Conservation (phyloP, 2,888 invertebrate genomes). For the Platypus cylindrus region DNA sequence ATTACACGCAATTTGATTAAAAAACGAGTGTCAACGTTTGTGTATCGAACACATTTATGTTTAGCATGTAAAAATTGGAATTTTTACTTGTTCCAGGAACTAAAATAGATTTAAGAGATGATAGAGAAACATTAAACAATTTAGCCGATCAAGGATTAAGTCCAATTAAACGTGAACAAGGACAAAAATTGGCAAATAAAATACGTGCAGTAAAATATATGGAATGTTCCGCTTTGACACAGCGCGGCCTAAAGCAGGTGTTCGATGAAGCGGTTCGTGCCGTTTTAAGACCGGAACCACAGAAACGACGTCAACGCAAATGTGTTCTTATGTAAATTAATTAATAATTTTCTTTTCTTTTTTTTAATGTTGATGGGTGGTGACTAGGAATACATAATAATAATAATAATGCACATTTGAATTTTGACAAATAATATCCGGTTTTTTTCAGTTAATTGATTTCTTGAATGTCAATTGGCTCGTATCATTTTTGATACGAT, state of each 20-base stretch:
- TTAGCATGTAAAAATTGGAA: too few relatives aligned
- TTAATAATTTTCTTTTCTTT: neutral
- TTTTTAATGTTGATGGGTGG: too few relatives aligned
- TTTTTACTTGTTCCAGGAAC: too few relatives aligned
- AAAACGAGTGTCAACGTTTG: too few relatives aligned
- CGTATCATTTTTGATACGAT: too few relatives aligned
- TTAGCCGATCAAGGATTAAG: constrained; percentile 89
- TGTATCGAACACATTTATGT: too few relatives aligned
- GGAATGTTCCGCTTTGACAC: constrained; percentile 98
- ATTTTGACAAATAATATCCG: too few relatives aligned
- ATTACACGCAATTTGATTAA: too few relatives aligned
- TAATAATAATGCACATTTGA: too few relatives aligned
- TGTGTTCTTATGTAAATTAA: constrained; percentile 43
- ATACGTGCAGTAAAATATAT: constrained; percentile 97
- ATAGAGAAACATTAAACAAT: constrained; percentile 84
- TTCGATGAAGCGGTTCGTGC: constrained; percentile 98
- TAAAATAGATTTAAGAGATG: constrained; percentile 97
- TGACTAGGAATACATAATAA: too few relatives aligned
- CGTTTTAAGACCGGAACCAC: constrained; percentile 92
- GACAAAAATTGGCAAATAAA: constrained; percentile 96
- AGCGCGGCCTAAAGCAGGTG: constrained; percentile 94
- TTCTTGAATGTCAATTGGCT: too few relatives aligned
- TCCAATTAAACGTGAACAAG: constrained; percentile 94
- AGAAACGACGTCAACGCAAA: constrained; percentile 87
- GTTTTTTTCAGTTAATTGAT: too few relatives aligned